Conservation (phyloP, 2,888 invertebrate genomes). For the Strigamia crassipes region DNA sequence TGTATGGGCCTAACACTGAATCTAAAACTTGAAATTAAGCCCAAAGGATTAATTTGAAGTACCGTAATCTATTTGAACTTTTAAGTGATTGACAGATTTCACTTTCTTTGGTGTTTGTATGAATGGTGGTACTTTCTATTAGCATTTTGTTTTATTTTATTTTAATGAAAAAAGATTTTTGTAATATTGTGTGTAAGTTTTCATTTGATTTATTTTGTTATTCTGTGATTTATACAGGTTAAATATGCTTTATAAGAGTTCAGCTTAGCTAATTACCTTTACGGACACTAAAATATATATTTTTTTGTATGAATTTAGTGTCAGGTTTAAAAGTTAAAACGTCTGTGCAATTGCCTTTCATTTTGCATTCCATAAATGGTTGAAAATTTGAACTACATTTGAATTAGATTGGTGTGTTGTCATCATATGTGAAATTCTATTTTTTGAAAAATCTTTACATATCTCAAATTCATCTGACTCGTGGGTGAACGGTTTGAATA, state of each 20-base stretch:
- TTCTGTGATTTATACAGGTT: background rate
- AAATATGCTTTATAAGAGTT: background rate
- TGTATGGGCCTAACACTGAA: background rate
- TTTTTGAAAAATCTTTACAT: background rate
- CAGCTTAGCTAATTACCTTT: background rate
- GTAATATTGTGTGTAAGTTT: background rate
- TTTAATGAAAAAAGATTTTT: too few species aligned
- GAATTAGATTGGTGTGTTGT: background rate
- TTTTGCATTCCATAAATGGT: background rate
- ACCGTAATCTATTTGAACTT: background rate
- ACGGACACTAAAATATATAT: background rate
- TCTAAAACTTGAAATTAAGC: background rate
- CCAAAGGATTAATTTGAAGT: background rate
- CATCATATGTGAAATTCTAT: background rate
- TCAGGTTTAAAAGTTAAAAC: background rate
- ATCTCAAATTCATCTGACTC: background rate
- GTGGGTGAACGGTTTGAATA: background rate
- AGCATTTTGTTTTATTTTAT: too few species aligned
- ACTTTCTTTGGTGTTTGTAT: slow-evolving; percentile 1
- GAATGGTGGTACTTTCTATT: background rate
- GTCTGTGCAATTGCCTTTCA: background rate
- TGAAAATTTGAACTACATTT: too few species aligned
- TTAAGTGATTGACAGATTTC: background rate
- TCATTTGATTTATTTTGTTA: slow-evolving; percentile 1
- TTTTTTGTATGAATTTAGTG: slow-evolving; percentile 10